Evolutionary conservation across 1,140 invertebrate species (phyloP).

Genomic region (Aphaenogaster rudis): DNA sequence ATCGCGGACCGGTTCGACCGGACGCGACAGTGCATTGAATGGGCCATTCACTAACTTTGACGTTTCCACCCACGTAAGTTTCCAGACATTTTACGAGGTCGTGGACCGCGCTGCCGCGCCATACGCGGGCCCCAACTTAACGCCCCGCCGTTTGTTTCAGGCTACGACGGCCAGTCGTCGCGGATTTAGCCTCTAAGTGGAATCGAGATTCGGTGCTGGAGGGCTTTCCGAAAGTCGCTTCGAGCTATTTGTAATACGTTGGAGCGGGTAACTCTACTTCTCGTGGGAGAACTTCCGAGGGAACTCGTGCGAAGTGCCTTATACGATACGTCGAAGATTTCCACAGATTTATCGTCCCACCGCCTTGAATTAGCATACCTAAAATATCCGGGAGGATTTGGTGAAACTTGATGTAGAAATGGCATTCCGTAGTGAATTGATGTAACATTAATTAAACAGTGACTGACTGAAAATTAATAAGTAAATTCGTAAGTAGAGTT

Average conservation of each 20-base stretch:
- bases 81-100: slow-evolving; percentile 82
- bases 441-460: background rate
- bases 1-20: slow-evolving; percentile 79
- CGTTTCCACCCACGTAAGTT: slow-evolving; percentile 82
- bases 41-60: slow-evolving; percentile 82
- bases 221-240: slow-evolving; percentile 46
- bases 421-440: background rate
- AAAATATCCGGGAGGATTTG: slow-evolving; percentile 3
- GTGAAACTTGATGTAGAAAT: slow-evolving; percentile 12
- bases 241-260: slow-evolving; percentile 56
- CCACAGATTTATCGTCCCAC: slow-evolving; percentile 27
- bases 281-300: slow-evolving; percentile 39
- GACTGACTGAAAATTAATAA: background rate
- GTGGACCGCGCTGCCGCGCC: slow-evolving; percentile 51
- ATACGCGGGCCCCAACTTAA: slow-evolving; percentile 39
- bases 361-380: slow-evolving; percentile 12
- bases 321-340: slow-evolving; percentile 36
- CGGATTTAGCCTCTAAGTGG: slow-evolving; percentile 32
- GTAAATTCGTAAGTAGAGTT: background rate
- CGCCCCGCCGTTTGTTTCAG: slow-evolving; percentile 64
- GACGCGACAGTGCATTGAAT: slow-evolving; percentile 79
- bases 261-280: slow-evolving; percentile 17
- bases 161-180: slow-evolving; percentile 34
- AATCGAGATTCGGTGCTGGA: slow-evolving; percentile 30
- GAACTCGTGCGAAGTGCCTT: slow-evolving; percentile 29